phyloP scores from a whole-genome alignment of 2,888 invertebrate genomes.

The Petrolisthes manimaculis region DNA sequence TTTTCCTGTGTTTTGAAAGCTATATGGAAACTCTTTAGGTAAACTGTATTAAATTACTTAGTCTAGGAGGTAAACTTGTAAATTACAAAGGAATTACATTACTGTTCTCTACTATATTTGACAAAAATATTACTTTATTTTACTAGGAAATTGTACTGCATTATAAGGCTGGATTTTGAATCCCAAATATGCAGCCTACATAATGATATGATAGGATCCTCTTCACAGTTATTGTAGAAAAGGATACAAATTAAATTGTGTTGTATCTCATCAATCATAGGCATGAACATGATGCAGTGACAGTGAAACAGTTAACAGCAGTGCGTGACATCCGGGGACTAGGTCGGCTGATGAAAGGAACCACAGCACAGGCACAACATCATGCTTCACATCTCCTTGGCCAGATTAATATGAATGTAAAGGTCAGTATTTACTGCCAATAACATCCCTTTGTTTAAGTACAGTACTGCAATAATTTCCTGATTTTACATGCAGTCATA shows the following conservation, averaged over 20 bases:
- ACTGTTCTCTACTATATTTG: no score
- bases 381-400: constrained; percentile 45
- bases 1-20: no score
- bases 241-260: no score
- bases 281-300: constrained; percentile 53
- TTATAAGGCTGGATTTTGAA: neutral
- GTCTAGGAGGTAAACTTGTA: no score
- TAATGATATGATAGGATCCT: neutral
- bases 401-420: constrained; percentile 34
- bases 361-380: constrained; percentile 45
- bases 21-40: no score
- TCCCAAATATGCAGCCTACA: neutral
- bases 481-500: no score
- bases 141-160: no score
- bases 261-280: neutral
- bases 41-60: no score
- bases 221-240: no score
- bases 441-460: neutral
- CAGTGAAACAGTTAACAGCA: constrained; percentile 45
- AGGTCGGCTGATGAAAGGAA: constrained; percentile 35
- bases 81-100: no score
- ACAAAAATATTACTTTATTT: no score
- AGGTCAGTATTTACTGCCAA: constrained; percentile 24
- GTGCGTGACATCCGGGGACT: constrained; percentile 46
- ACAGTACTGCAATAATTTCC: neutral